phyloP scores from a whole-genome alignment of 2,888 invertebrate genomes.

The Lasioglossum morio region DNA sequence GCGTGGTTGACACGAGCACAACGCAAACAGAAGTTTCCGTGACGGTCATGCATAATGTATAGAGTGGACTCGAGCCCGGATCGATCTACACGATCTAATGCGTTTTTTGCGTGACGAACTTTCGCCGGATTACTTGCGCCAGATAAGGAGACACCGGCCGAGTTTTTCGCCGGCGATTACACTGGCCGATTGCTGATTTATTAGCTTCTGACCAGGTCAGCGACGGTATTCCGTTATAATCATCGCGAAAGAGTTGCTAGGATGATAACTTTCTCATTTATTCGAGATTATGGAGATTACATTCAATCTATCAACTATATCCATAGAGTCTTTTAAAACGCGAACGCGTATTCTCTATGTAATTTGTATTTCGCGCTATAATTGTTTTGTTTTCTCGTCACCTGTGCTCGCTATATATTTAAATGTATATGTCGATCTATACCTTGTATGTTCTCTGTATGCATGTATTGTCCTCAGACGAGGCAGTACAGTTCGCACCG shows the following conservation, averaged over 20 bases:
- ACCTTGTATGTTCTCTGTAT: no score
- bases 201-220: background rate
- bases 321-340: no score
- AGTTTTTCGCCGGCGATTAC: background rate
- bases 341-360: no score
- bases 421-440: no score
- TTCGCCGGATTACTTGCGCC: constrained; percentile 7
- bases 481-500: no score
- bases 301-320: no score
- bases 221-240: background rate
- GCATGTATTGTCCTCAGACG: no score
- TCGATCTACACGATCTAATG: constrained; percentile 41
- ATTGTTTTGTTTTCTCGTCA: no score
- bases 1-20: constrained; percentile 43
- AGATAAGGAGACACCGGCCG: constrained; percentile 1
- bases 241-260: background rate
- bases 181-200: background rate
- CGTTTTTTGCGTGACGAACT: constrained; percentile 16
- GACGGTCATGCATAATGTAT: constrained; percentile 50
- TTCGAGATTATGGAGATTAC: no score
- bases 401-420: no score
- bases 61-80: constrained; percentile 21
- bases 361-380: no score
- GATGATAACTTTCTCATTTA: background rate
- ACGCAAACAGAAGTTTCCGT: constrained; percentile 56